A percentile compares a stretch with the other conserved stretches of the same genome.
Evolutionary conservation across 1,140 invertebrate species (phyloP).

Genomic region (Ladona fulva): DNA sequence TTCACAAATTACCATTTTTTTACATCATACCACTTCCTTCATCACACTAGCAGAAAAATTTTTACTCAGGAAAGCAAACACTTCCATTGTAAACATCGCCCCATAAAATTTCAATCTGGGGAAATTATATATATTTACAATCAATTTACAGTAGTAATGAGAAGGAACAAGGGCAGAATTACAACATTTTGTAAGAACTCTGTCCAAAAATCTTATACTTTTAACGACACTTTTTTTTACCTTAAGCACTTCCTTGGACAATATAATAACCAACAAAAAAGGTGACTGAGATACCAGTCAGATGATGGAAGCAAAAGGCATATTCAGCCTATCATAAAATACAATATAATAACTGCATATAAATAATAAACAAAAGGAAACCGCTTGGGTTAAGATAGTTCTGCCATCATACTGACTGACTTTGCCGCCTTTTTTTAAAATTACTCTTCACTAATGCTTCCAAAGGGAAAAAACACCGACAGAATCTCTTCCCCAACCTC

Average conservation of each 20-base stretch:
- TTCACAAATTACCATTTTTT: too few species aligned
- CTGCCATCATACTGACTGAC: too few species aligned
- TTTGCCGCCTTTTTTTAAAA: too few species aligned
- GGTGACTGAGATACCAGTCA: too few species aligned
- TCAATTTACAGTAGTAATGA: neutral
- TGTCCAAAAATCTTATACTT: neutral
- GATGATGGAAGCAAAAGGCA: too few species aligned
- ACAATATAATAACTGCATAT: too few species aligned
- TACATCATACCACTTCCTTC: neutral
- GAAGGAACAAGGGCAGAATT: slow-evolving; percentile 4
- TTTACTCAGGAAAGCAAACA: neutral
- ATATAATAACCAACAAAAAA: neutral
- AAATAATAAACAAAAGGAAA: too few species aligned
- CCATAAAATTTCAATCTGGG: neutral
- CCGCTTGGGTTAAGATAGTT: too few species aligned
- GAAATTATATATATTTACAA: neutral
- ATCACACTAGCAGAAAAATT: neutral
- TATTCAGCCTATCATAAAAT: too few species aligned
- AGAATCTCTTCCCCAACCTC: neutral
- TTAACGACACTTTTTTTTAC: neutral
- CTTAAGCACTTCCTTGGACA: neutral
- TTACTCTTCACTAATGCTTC: too few species aligned
- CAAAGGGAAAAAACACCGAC: neutral
- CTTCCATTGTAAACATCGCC: neutral
- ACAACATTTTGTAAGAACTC: neutral